Evolutionary conservation across 2,888 invertebrate genomes (phyloP).

Genomic region (Balanococcus diminutus): DNA sequence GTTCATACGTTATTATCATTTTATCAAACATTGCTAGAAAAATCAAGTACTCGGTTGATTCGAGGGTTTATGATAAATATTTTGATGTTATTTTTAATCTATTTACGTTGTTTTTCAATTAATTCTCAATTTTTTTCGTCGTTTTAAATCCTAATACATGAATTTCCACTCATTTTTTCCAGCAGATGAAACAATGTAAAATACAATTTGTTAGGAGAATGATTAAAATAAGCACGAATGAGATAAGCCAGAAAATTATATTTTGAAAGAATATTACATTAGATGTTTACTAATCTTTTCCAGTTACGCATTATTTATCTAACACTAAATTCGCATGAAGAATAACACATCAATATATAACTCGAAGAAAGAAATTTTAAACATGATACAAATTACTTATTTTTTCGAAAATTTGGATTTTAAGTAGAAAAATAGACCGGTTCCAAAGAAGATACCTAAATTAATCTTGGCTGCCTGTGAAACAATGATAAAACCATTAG

Average conservation of each 20-base stretch:
- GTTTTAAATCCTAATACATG: too few species aligned
- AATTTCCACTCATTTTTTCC: too few species aligned
- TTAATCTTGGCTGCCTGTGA: constrained; percentile 51
- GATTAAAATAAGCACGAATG: too few species aligned
- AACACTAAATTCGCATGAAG: neutral
- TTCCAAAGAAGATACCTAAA: neutral
- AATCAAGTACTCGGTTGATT: too few species aligned
- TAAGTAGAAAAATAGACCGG: constrained; percentile 2
- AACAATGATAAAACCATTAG: neutral
- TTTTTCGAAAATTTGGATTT: neutral
- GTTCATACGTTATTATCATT: neutral
- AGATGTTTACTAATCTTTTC: neutral
- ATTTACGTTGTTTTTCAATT: too few species aligned
- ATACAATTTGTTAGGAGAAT: too few species aligned
- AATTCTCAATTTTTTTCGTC: too few species aligned
- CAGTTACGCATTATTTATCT: neutral
- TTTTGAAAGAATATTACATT: neutral
- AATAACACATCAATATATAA: neutral
- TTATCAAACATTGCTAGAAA: neutral
- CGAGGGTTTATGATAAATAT: too few species aligned
- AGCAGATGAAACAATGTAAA: too few species aligned
- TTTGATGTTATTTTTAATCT: too few species aligned
- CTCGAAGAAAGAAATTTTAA: neutral
- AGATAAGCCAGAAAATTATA: too few species aligned
- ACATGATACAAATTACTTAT: neutral